These are phyloP conservation scores for Dipodomys spectabilis DNA, from an alignment of 2,113 vertebrate species.

Conservation along the genomic window DNA sequence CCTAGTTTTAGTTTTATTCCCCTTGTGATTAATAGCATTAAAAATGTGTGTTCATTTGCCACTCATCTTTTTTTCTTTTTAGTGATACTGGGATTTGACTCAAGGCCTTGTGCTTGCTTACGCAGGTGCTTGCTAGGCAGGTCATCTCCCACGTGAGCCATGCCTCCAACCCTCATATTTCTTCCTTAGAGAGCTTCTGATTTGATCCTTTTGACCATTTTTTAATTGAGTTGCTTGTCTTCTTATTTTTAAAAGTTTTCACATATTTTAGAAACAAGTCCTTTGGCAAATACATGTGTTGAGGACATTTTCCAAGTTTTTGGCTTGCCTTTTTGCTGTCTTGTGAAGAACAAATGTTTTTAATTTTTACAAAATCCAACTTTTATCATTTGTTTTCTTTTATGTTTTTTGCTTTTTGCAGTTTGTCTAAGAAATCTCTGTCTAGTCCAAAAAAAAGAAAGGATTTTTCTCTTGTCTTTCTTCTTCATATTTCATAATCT, in stretches of 20 bases:
- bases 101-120: too few relatives aligned
- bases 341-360: constrained; percentile 38
- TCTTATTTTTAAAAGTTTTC: neutral
- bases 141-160: too few relatives aligned
- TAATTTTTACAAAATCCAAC: constrained; percentile 20
- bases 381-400: neutral
- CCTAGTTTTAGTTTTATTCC: neutral
- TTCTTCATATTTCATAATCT: constrained; percentile 24
- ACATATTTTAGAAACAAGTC: constrained; percentile 20
- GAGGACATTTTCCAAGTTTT: neutral
- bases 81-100: too few relatives aligned
- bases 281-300: neutral
- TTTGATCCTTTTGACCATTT: neutral
- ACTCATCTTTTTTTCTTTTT: neutral
- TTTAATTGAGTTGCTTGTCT: neutral
- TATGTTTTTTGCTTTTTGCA: neutral
- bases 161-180: neutral
- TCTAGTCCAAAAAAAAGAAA: neutral
- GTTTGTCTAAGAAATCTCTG: neutral
- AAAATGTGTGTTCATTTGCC: neutral
- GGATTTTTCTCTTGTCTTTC: neutral
- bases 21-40: neutral
- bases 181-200: neutral
- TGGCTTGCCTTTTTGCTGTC: neutral
- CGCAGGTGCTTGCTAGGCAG: too few relatives aligned